Base-by-base conservation (phyloP, 2,113 vertebrate species). In the Pao palembangensis region DNA sequence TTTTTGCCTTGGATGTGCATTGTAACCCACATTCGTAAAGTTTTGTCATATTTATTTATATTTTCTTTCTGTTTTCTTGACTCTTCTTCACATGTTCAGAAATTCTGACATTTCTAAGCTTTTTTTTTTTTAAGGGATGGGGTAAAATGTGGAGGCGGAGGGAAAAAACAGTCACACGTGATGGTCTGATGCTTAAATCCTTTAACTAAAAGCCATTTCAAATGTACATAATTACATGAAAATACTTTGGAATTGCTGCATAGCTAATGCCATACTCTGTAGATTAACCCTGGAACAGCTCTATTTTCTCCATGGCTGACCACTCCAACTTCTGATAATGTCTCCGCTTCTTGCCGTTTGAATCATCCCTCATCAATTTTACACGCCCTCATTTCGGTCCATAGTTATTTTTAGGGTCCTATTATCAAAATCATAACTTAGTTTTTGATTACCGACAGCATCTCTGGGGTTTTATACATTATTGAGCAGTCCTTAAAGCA, bases 401-500 rank as follows among this genome's bases (percentile, higher is more conserved):
- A 74, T 64, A 74, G 81, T 83, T 91, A 88, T 91, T 90, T 90
- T 84, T 89, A 88, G 85, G 82, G 69, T 56, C 64, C 79, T 85
- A 88, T 90, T 91, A 89, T 88, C 80, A 90, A 88, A 88, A 80
- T 80, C 80, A 75, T 84, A 84, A 88, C 86, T 89, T 84, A 82
- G 82, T 86, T 88, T 87, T 85, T 89, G 86, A 90, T 90, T 89
- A 85, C 83, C 53, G 82, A 75, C 74, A 79, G 52, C 64, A 79
- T 74, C 42, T 68, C 62, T 71, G 70, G 80, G 63, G 83, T 90
- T 80, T 84, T 73, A 85, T 89, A 79, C 81, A 89, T 91, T 88
- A 90, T 88, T 85, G 83, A 90, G 78, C 69, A 86, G 81, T 84
- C 78, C 75, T 71, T 65, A 76, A 38, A 76, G 73, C 82, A 59